A percentile compares a stretch with the other conserved stretches of the same genome.
These are phyloP conservation scores for Pantala flavescens DNA, from an alignment of 1,140 invertebrate genomes.

Conservation along the genomic window DNA sequence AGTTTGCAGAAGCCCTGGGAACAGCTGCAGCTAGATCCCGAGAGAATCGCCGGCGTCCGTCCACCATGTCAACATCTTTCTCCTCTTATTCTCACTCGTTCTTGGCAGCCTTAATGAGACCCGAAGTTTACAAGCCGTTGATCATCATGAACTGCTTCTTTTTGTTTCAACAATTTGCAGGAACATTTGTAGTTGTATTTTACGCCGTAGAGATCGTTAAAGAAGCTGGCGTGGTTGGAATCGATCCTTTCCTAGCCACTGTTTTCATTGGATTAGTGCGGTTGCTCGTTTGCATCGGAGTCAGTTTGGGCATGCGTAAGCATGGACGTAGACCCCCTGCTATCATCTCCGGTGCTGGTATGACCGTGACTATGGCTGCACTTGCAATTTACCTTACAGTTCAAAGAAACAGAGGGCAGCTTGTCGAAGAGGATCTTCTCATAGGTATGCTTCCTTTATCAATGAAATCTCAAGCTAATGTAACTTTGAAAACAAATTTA, in stretches of 20 bases:
- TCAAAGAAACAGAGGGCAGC: background rate
- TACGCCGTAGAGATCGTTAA: constrained; percentile 56
- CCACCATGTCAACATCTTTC: background rate
- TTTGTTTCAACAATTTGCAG: constrained; percentile 67
- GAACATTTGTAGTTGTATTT: constrained; percentile 53
- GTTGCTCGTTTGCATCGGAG: constrained; percentile 40
- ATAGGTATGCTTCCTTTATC: too few species aligned
- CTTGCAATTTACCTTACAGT: constrained; percentile 36
- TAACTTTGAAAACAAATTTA: too few species aligned
- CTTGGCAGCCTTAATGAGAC: constrained; percentile 32
- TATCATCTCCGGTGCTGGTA: constrained; percentile 47
- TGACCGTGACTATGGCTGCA: constrained; percentile 45
- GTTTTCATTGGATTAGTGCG: constrained; percentile 45
- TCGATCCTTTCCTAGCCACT: constrained; percentile 46
- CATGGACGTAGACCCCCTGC: constrained; percentile 45
- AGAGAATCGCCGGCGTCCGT: constrained; percentile 21
- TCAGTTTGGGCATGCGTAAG: constrained; percentile 42
- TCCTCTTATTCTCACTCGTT: constrained; percentile 15
- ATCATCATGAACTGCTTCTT: constrained; percentile 54
- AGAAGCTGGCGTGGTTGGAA: constrained; percentile 40
- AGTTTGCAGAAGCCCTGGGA: constrained; percentile 18
- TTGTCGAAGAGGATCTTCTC: too few species aligned
- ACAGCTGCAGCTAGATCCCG: constrained; percentile 30
- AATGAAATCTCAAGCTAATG: too few species aligned
- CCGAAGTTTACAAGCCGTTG: constrained; percentile 49